Base-by-base conservation (phyloP, 2,797 vertebrate genomes). In the Eulemur albifrons region DNA sequence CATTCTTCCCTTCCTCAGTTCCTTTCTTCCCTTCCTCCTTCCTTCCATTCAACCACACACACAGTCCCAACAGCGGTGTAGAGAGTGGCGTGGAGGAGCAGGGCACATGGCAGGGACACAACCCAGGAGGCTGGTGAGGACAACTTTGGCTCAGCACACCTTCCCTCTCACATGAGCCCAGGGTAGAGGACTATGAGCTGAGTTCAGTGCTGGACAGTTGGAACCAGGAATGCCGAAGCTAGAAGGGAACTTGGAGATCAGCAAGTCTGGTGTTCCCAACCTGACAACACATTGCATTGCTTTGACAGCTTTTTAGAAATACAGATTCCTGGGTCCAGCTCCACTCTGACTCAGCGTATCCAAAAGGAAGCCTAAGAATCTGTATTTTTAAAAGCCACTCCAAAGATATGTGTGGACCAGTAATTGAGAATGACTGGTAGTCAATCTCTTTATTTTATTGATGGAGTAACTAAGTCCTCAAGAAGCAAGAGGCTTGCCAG, bases 381-480 rank as follows among this genome's bases (percentile, higher is more conserved):
- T 85, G 27, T 11, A 48, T 59, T 59, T 87, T 93, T 52, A 32
- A 45, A 90, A 84, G 7, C 35, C 11, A 40, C 43, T 89, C 63
- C 43, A 77, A 83, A 85, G 21, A 45, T 5, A 20, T n/a, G 1
- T 67, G 65, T 61, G 70, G 20, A 79, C 7, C 23, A 88, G 27
- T 54, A 61, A 72, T 38, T 59, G 52, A 81, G 50, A 88, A 50
- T 69, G 43, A 95, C 45, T 90, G 8, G 4, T 35, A 57, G 45
- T 61, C 65, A 54, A 0, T 52, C 18, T 61, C 9, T 76, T 35
- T 57, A 35, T 73, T 72, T 81, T 81, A 72, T 57, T 54, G 7
- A 89, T 79, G 45, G 86, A 93, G 35, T 79, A 70, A 57, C 18
- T 65, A 81, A 88, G 45, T 80, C 35, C 59, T 57, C 85, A 82